These are phyloP conservation scores for Trididemnum clinides DNA, from an alignment of 23 tunicate species.

Conservation along the genomic window DNA sequence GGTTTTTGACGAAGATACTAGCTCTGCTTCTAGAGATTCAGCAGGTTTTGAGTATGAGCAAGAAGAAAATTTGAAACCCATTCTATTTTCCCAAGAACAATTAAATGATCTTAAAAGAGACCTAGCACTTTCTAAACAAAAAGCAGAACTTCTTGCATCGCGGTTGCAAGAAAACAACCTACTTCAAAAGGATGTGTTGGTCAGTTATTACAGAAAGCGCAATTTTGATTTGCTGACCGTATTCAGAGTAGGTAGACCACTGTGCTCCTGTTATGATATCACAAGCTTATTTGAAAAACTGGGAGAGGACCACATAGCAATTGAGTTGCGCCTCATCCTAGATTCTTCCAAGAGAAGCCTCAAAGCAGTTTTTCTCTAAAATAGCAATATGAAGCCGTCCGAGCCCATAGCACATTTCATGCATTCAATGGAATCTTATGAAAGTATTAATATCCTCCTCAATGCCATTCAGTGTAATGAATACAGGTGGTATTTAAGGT, in stretches of 20 bases:
- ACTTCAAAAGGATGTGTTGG: constrained; percentile 22
- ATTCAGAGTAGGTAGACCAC: constrained; percentile 24
- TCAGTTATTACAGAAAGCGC: constrained; percentile 30
- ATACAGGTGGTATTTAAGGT: no score
- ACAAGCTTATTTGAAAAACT: constrained; percentile 11
- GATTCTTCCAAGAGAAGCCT: no score
- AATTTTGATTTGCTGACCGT: constrained; percentile 5
- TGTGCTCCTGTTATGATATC: constrained; percentile 8
- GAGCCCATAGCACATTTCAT: not conserved
- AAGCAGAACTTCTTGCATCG: constrained; percentile 33
- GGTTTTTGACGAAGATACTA: constrained; percentile 10
- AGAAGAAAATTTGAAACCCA: constrained; percentile 24
- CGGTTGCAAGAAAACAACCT: constrained; percentile 16
- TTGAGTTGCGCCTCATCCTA: constrained; percentile 40
- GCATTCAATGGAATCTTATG: no score
- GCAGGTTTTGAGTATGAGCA: constrained; percentile 12
- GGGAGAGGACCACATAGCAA: constrained; percentile 30
- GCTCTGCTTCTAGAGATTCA: constrained; percentile 7
- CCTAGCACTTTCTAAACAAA: constrained; percentile 29
- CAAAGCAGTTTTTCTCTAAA: not conserved
- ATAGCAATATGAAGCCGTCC: not conserved
- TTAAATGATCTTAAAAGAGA: constrained; percentile 29
- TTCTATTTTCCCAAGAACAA: constrained; percentile 21
- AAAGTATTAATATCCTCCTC: no score
- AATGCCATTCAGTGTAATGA: no score